Percentiles rank a stretch among this genome's conserved stretches.
These are phyloP conservation scores for Chionodraco myersi DNA, from an alignment of 2,113 vertebrate genomes.

Conservation along the genomic window DNA sequence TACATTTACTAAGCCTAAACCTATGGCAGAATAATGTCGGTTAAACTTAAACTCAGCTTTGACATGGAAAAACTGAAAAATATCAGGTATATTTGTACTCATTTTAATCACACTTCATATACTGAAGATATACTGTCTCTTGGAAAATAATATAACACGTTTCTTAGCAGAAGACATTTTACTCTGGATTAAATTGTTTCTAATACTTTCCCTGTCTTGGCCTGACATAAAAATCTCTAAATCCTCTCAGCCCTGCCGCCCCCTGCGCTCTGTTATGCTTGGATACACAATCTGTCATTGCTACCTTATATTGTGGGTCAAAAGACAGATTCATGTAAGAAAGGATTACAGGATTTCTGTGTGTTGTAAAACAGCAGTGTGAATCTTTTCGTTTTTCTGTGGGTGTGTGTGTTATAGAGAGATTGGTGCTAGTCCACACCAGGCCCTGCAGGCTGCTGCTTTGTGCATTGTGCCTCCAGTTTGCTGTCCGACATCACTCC, in stretches of 20 bases:
- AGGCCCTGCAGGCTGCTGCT: slow-evolving; percentile 61
- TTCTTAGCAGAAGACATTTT: slow-evolving; percentile 5
- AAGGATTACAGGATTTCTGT: slow-evolving; percentile 39
- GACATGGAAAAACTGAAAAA: neutral
- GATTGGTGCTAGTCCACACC: slow-evolving; percentile 68
- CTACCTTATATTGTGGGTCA: slow-evolving; percentile 46
- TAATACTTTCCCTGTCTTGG: neutral
- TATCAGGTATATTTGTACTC: neutral
- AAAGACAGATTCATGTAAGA: slow-evolving; percentile 44
- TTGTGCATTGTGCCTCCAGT: slow-evolving; percentile 70
- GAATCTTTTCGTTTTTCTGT: neutral
- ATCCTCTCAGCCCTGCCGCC: slow-evolving; percentile 16
- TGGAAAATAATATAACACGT: neutral
- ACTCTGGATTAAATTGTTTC: slow-evolving; percentile 1
- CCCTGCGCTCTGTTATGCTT: slow-evolving; percentile 20
- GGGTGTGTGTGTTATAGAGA: neutral
- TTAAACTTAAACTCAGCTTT: neutral
- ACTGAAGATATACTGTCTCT: neutral
- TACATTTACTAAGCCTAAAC: neutral
- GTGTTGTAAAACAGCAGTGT: slow-evolving; percentile 26
- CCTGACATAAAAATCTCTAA: slow-evolving; percentile 35
- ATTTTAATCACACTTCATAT: neutral
- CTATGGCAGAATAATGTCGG: neutral
- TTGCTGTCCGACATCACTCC: slow-evolving; percentile 64
- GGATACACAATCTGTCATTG: slow-evolving; percentile 39